A percentile compares a stretch with the other conserved stretches of the same genome.
phyloP scores from a whole-genome alignment of 2,113 vertebrate genomes.

The Mungos mungo region DNA sequence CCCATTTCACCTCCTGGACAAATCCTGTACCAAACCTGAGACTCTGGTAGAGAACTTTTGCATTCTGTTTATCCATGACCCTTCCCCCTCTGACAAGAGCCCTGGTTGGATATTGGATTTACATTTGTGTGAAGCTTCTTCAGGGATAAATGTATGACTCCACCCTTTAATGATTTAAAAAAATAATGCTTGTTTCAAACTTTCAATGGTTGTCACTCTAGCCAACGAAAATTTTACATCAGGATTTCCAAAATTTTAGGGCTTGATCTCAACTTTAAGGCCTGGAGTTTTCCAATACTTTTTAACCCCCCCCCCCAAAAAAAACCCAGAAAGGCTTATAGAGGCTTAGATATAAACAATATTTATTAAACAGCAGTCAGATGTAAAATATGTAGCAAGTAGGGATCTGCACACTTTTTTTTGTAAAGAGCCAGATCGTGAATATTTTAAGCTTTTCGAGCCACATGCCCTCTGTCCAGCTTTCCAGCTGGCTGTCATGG shows the following conservation, averaged over 20 bases:
- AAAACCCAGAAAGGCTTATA: not conserved
- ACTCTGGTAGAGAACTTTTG: not conserved
- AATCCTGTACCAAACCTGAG: not conserved
- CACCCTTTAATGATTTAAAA: not conserved
- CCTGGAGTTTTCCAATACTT: not conserved
- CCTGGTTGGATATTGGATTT: not conserved
- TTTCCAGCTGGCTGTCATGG: not conserved
- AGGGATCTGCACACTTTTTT: not conserved
- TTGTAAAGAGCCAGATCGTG: not conserved
- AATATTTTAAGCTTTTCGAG: not conserved
- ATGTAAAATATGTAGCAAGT: not conserved
- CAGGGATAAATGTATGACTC: not conserved
- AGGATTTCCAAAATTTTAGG: not conserved
- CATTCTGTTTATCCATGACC: not conserved
- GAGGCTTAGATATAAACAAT: not conserved
- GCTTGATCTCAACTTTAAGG: not conserved
- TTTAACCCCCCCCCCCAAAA: not conserved
- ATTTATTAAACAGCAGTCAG: not conserved
- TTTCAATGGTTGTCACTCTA: not conserved
- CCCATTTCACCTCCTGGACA: not conserved
- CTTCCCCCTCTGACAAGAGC: not conserved
- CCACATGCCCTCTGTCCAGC: not conserved
- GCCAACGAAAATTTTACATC: not conserved
- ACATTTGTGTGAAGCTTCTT: not conserved
- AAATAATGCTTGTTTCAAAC: not conserved